These are phyloP conservation scores for Cololabis saira DNA, from an alignment of 2,113 vertebrate species.

Conservation along the genomic window DNA sequence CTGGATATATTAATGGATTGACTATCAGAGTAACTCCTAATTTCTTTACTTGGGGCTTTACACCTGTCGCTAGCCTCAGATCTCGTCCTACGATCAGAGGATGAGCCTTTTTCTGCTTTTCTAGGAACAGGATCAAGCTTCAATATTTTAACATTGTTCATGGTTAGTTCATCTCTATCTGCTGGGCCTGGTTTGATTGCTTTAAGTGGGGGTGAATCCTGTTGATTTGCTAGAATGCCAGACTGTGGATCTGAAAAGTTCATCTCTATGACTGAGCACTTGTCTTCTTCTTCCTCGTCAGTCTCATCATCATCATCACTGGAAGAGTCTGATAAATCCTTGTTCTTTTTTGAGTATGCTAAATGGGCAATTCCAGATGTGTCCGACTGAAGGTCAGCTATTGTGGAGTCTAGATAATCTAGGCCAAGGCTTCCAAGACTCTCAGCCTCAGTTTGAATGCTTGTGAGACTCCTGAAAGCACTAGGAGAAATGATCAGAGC, in stretches of 20 bases:
- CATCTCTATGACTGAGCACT: constrained; percentile 92
- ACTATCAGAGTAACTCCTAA: constrained; percentile 82
- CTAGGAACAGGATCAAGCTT: constrained; percentile 54
- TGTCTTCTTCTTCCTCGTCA: constrained; percentile 77
- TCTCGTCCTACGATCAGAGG: constrained; percentile 60
- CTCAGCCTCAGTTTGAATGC: constrained; percentile 43
- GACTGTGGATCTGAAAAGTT: constrained; percentile 69
- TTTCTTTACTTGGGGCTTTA: constrained; percentile 56
- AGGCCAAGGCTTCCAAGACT: constrained; percentile 71
- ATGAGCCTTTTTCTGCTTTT: constrained; percentile 35
- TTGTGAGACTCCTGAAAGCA: constrained; percentile 40
- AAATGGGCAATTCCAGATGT: constrained; percentile 73
- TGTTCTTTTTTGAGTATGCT: constrained; percentile 76
- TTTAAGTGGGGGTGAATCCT: constrained; percentile 50
- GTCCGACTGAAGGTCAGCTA: constrained; percentile 78
- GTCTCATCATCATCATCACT: constrained; percentile 78
- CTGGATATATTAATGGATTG: constrained; percentile 76
- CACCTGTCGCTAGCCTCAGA: constrained; percentile 60
- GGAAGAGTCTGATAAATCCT: constrained; percentile 88
- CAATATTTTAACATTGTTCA: constrained; percentile 78
- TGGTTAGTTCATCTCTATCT: constrained; percentile 79
- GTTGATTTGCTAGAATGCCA: constrained; percentile 37
- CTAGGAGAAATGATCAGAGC: constrained; percentile 36
- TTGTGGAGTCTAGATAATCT: constrained; percentile 77
- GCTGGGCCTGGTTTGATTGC: constrained; percentile 58